Evolutionary conservation across 2,113 vertebrate species (phyloP).

Genomic region (Percopsis transmontana): DNA sequence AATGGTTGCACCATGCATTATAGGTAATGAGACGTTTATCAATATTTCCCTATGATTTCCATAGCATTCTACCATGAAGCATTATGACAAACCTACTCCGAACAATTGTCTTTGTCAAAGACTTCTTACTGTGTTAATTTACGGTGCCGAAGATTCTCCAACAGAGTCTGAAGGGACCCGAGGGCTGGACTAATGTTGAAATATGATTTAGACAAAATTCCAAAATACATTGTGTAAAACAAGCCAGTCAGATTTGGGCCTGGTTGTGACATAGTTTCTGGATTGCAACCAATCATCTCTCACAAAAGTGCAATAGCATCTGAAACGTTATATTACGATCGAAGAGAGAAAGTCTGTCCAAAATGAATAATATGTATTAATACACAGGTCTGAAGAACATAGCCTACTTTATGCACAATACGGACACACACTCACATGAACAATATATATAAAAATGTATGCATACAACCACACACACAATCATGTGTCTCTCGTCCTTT

Average conservation of each 20-base stretch:
- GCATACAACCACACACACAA: too few species aligned
- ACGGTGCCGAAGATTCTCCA: neutral
- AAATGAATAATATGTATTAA: neutral
- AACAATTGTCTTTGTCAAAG: conserved; percentile 26
- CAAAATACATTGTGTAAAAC: neutral
- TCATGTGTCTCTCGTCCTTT: too few species aligned
- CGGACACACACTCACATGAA: too few species aligned
- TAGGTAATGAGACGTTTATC: conserved; percentile 38
- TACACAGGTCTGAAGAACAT: too few species aligned
- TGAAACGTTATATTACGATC: neutral
- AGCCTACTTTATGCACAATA: too few species aligned
- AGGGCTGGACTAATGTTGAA: too few species aligned
- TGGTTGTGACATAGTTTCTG: neutral
- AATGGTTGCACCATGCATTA: conserved; percentile 40
- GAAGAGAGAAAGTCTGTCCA: neutral
- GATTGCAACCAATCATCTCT: neutral
- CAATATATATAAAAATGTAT: too few species aligned
- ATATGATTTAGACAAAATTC: too few species aligned
- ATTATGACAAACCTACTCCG: conserved; percentile 17
- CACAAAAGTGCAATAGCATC: neutral
- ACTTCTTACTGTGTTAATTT: conserved; percentile 17
- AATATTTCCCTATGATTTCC: conserved; percentile 37
- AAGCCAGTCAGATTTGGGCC: neutral
- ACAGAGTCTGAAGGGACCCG: too few species aligned
- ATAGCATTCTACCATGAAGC: conserved; percentile 24